These are phyloP conservation scores for Hyaena hyaena DNA, from an alignment of 2,113 vertebrate species.

Conservation along the genomic window DNA sequence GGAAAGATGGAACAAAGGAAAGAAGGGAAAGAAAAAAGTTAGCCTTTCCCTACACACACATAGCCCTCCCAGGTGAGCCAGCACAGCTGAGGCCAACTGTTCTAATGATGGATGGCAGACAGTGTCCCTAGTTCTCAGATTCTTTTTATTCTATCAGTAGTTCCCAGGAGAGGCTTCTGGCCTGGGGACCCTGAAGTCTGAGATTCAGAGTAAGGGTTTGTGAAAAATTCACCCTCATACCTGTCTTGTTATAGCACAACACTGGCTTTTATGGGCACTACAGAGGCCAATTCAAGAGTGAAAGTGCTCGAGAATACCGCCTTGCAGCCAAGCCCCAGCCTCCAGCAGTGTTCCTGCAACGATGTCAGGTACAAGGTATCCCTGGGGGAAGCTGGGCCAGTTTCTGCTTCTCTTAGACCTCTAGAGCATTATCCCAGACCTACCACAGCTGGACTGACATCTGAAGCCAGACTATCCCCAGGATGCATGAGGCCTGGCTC, in stretches of 20 bases:
- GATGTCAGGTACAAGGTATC: constrained; percentile 63
- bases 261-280: constrained; percentile 89
- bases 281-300: constrained; percentile 83
- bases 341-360: constrained; percentile 79
- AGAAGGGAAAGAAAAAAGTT: background rate
- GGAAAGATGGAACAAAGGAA: background rate
- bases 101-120: background rate
- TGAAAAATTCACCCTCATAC: constrained; percentile 22
- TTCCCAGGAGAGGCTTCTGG: background rate
- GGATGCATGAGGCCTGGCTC: background rate
- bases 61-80: background rate
- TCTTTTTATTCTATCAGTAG: background rate
- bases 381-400: accelerated
- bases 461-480: background rate
- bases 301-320: constrained; percentile 80
- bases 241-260: constrained; percentile 82
- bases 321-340: constrained; percentile 82
- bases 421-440: background rate
- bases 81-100: background rate
- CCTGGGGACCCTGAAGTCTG: background rate
- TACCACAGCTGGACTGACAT: background rate
- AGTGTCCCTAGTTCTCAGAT: background rate
- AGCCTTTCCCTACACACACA: background rate
- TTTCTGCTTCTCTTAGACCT: background rate
- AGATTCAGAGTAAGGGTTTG: background rate